A percentile compares a stretch with the other conserved stretches of the same genome.
Conservation (phyloP, 2,797 vertebrate species). For the Gambusia yucatana region DNA sequence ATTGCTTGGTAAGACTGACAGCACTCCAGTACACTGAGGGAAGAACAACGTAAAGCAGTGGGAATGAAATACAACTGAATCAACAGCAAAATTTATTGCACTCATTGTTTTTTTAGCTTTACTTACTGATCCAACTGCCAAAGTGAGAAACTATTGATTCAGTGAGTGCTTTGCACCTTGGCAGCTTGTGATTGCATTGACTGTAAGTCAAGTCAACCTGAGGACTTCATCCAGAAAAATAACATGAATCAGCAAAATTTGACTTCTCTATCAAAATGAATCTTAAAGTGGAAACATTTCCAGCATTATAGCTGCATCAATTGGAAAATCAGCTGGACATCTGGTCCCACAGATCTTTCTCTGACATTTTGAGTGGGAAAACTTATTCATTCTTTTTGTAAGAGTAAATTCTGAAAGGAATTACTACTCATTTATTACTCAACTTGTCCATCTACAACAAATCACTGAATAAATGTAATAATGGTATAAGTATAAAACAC, state of each 20-base stretch:
- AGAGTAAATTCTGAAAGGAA: background rate
- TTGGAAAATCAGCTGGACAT: background rate
- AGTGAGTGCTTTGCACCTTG: constrained; percentile 2
- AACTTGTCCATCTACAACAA: background rate
- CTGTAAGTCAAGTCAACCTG: background rate
- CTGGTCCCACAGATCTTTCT: background rate
- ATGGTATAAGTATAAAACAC: background rate
- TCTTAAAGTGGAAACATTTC: background rate
- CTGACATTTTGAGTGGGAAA: background rate
- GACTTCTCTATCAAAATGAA: background rate
- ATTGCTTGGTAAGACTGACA: background rate
- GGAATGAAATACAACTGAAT: background rate
- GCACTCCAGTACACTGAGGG: background rate
- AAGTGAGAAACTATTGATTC: background rate
- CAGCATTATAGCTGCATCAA: background rate
- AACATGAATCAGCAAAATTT: background rate
- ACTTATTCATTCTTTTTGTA: background rate
- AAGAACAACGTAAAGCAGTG: background rate
- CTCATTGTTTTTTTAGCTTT: background rate
- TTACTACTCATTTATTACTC: background rate
- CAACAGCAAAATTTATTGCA: background rate
- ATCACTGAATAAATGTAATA: background rate
- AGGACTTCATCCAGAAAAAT: background rate
- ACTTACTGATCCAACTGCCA: background rate
- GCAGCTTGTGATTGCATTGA: background rate